Base-by-base conservation (phyloP, 2,888 invertebrate genomes). In the Ceramica pisi region DNA sequence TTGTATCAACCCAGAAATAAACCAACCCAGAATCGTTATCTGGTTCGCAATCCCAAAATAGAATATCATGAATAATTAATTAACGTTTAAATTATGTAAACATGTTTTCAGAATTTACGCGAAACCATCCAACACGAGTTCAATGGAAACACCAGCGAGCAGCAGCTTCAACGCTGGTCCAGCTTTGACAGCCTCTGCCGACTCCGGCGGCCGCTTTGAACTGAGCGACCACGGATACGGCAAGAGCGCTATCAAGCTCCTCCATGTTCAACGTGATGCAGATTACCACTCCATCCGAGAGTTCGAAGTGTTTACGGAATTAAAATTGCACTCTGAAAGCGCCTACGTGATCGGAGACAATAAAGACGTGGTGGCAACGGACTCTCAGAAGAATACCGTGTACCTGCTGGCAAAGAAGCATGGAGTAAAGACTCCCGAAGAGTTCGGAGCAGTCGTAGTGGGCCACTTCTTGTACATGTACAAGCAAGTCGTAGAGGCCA, bases 321-420 rank as follows among this genome's bases (percentile, higher is more conserved):
- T 98, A 60, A 97, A 97, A 83, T 93, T 98, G 67, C 96, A 97
- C 75, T 97, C 97, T 5, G 97, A 97, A 88, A 97, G 97, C 80
- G 98, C 98, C 80, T 98, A 98, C 91, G 92, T 97, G 0, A 89
- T 96, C 79, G 97, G 97, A n/a, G 97, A 98, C 92, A 98, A 98
- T 89, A 96, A 97, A 64, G 97, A 98, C 88, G 97, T 98, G 75
- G 97, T 98, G 23, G 98, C 98, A 16, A 98, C 98, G 0, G 98
- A 98, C 88, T 97, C 98, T 0, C 98, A 98, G 90, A 98, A 98
- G 93, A 98, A 98, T 89, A 98, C 98, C 1, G 97, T 98, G 50
- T 98, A 98, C 89, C 92, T 98, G 51, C 91, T 98, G 82, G 98
- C 98, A 10, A 98, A 98, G 89, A 97, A 98, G 87, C 96, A 97